Base-by-base conservation (phyloP, 2,113 vertebrate species). In the Myiopsitta monachus region DNA sequence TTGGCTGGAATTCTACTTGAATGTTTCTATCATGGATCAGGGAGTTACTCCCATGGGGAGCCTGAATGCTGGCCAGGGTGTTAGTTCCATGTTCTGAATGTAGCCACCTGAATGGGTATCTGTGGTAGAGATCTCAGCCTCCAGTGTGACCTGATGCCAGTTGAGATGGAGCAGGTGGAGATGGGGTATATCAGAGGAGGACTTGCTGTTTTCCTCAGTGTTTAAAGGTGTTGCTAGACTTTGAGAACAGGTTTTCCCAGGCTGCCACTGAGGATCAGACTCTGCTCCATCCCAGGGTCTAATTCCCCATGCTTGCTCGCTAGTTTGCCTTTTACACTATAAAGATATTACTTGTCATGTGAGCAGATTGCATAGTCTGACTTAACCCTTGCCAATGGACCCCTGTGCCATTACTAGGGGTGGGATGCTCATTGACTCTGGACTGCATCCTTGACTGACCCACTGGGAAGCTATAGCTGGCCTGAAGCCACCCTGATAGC, bases 41-140 rank as follows among this genome's bases (percentile, higher is more conserved):
- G 72, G 47, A 87, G 31, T 23, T 86, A 47, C 7, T 82, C 44
- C 26, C 3, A 3, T 51, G 39, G 27, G 33, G 21, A 75, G 9
- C 5, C 28, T 69, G 52, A 52, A 68, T 1, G 2, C 17, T 80
- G 43, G 19, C 74, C 1, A 1, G 19, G 18, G 10, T 1, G 3
- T 26, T 4, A 9, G 19, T 90, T 23, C 76, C 8, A 3, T 1
- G 0, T 30, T 79, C 36, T 55, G 36, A 44, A 46, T 10, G 7
- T 23, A 61, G 13, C 16, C 43, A 31, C 21, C n/a, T 54, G 36
- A 27, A 21, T 10, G 4, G 3, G 6, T 47, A 6, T n/a, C 49
- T 73, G 1, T 7, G 12, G 11, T 63, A 49, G 55, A 78, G 28
- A 23, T 66, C 68, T 73, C 19, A 41, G 70, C 30, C 30, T 83